Percentiles rank a stretch among this genome's conserved stretches.
These are phyloP conservation scores for Phyllotis vaccarum DNA, from an alignment of 2,797 vertebrate species.

Conservation along the genomic window DNA sequence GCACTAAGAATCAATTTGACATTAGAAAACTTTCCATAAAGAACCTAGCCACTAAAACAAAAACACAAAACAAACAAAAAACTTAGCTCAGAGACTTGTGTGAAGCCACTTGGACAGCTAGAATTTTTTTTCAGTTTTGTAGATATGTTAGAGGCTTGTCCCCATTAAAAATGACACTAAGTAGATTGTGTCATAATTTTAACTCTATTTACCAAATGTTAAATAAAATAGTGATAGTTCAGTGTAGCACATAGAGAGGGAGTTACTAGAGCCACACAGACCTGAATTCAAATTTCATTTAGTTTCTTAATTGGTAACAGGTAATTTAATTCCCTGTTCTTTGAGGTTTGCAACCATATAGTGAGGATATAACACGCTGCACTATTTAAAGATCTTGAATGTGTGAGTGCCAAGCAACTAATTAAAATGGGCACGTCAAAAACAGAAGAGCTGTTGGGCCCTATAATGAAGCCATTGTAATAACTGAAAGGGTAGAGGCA, in stretches of 20 bases:
- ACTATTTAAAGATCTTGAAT: not conserved
- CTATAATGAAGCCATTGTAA: not conserved
- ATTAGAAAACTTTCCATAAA: constrained; percentile 59
- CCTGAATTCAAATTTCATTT: constrained; percentile 30
- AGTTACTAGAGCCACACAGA: constrained; percentile 12
- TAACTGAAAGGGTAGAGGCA: not conserved
- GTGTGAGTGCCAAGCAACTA: not conserved
- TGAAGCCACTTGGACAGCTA: not conserved
- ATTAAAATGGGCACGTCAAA: constrained; percentile 1
- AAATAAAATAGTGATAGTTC: not conserved
- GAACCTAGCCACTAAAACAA: not conserved
- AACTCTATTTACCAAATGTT: not conserved
- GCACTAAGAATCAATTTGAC: constrained; percentile 45
- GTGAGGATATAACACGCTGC: not conserved
- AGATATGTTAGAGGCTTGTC: not conserved
- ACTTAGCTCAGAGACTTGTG: not conserved
- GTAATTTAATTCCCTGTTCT: constrained; percentile 23
- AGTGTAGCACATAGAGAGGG: not conserved
- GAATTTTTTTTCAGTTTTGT: not conserved
- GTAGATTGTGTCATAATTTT: not conserved
- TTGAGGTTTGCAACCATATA: not conserved
- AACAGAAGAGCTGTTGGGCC: not conserved
- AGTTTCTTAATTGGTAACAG: constrained; percentile 39
- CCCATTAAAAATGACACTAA: not conserved
- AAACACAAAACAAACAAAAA: no score